Evolutionary conservation across 1,140 invertebrate species (phyloP).

Genomic region (Melitaea cinxia): DNA sequence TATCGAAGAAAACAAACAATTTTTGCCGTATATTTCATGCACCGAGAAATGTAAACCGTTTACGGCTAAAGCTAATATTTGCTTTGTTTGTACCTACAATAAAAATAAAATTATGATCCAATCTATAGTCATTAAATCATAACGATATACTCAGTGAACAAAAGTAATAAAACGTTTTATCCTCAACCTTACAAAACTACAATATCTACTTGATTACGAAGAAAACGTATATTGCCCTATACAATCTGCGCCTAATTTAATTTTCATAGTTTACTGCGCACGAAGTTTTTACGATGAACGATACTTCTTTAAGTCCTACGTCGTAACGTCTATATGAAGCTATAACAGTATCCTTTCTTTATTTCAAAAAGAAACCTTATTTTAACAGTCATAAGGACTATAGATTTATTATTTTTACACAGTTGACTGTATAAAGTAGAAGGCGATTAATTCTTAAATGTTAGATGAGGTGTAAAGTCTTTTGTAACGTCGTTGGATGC

Average conservation of each 20-base stretch:
- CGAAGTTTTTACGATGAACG: slow-evolving; percentile 67
- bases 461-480: slow-evolving; percentile 66
- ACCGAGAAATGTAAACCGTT: neutral
- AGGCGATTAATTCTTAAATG: slow-evolving; percentile 72
- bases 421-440: slow-evolving; percentile 33
- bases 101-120: too few relatives aligned
- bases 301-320: slow-evolving; percentile 44
- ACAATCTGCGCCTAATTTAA: slow-evolving; percentile 61
- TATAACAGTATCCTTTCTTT: neutral
- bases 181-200: neutral
- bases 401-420: slow-evolving; percentile 11
- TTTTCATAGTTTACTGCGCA: slow-evolving; percentile 67
- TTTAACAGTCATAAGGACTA: slow-evolving; percentile 1
- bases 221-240: slow-evolving; percentile 29
- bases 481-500: slow-evolving; percentile 47
- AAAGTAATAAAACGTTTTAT: too few relatives aligned
- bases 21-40: neutral
- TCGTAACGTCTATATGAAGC: slow-evolving; percentile 27
- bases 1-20: neutral
- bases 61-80: too few relatives aligned
- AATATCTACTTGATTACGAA: slow-evolving; percentile 24
- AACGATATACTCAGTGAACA: too few relatives aligned
- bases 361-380: slow-evolving; percentile 5
- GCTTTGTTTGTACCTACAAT: too few relatives aligned
- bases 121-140: too few relatives aligned